Base-by-base conservation (phyloP, 2,113 vertebrate genomes). In the Tyrannus savana region DNA sequence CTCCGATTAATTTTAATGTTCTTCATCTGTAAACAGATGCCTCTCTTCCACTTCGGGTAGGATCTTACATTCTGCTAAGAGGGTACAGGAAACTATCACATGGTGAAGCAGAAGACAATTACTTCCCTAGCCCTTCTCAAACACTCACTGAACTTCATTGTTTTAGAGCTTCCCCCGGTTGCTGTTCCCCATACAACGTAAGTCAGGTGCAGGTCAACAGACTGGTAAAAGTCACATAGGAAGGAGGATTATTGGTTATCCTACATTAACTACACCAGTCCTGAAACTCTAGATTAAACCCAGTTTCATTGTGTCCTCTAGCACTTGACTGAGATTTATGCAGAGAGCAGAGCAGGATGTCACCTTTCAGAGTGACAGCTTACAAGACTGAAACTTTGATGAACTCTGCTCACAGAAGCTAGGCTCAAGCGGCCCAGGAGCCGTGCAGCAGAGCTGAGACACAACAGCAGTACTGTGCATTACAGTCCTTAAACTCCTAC, bases 161-260 rank as follows among this genome's bases (percentile, higher is more conserved):
- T 60, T 95, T 89, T 62, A 63, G 41, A 72, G 30, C n/a, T n/a
- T 87, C 21, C 52, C 58, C n/a, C 25, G 41, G 66, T 1, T 72
- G 69, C 37, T 88, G 1, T 27, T 69, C 13, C n/a, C 23, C 19
- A 64, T 9, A 33, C 5, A 81, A 23, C 1, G 2, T 10, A 31
- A 84, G 37, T 63, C 56, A 87, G 33, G 28, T 56, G 73, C 64
- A 49, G 56, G 31, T 82, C 91, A 93, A 81, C n/a, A 91, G 44
- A 46, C 66, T 35, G 47, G 33, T 44, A 42, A 78, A 88, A 94
- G 50, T 44, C 56, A 81, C 1, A 2, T 9, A 85, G n/a, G 46
- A 75, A 78, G 42, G 53, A 62, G 56, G 66, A 77, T 91, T 76
- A 85, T 4, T 67, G 24, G n/a, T 71, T 66, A 41, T 24, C 27